These are phyloP conservation scores for Anthoscopus minutus DNA, from an alignment of 2,113 vertebrate species.

Conservation along the genomic window DNA sequence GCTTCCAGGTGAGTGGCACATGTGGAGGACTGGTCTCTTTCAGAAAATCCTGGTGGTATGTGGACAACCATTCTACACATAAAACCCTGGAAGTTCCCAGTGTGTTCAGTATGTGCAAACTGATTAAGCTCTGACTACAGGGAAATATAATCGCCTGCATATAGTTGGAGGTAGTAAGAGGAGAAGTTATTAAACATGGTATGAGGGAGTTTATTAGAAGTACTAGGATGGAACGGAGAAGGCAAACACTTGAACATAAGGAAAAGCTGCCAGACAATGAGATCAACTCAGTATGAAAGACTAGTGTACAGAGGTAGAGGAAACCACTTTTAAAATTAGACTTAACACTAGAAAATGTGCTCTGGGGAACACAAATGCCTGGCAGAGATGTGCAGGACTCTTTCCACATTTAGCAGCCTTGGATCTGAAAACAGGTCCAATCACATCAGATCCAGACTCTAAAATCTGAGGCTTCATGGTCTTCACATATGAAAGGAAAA, in stretches of 20 bases:
- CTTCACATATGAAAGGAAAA: too few relatives aligned
- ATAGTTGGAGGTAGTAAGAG: not conserved
- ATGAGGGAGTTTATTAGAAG: constrained; percentile 9
- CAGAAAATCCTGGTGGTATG: not conserved
- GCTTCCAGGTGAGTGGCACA: not conserved
- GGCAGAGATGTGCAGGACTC: not conserved
- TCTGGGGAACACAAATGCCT: not conserved
- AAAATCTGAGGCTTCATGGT: not conserved
- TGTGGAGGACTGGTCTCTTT: not conserved
- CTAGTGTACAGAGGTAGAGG: not conserved
- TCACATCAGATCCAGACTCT: not conserved
- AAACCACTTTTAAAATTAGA: constrained; percentile 8
- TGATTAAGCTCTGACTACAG: not conserved
- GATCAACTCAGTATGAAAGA: not conserved
- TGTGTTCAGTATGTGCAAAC: not conserved
- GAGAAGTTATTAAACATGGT: constrained; percentile 14
- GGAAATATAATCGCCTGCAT: not conserved
- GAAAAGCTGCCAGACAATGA: constrained; percentile 12
- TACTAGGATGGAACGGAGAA: not conserved
- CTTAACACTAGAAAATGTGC: not conserved
- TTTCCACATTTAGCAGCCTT: not conserved
- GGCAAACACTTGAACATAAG: not conserved
- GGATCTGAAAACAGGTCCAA: not conserved
- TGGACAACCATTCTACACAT: not conserved
- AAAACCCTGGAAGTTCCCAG: not conserved